Evolutionary conservation across 2,888 invertebrate genomes (phyloP).

Genomic region (Nasonia oneida): DNA sequence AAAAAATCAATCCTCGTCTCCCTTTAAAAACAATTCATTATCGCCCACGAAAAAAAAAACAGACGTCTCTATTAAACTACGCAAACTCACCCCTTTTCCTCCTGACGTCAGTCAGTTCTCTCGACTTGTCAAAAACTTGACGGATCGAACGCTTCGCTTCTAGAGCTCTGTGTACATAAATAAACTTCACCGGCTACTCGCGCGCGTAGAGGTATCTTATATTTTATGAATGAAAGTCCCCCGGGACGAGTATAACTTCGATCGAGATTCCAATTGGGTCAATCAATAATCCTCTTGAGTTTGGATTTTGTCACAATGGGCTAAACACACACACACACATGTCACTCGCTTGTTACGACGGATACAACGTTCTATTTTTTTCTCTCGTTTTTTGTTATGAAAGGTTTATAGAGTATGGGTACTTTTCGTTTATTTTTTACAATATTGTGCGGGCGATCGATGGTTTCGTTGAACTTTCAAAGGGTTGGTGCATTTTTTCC

Average conservation of each 20-base stretch:
- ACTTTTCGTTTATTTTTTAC: too few species aligned
- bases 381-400: not conserved
- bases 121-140: not conserved
- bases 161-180: not conserved
- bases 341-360: not conserved
- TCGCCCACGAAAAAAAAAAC: not conserved
- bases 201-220: not conserved
- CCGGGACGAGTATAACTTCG: not conserved
- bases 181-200: conserved; percentile 11
- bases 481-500: not conserved
- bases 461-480: too few species aligned
- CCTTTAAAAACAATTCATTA: too few species aligned
- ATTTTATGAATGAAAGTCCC: conserved; percentile 30
- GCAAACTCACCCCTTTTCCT: not conserved
- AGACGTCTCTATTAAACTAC: not conserved
- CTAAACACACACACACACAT: not conserved
- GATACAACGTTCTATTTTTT: not conserved
- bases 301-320: conserved; percentile 28
- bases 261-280: conserved; percentile 51
- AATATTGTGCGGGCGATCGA: too few species aligned
- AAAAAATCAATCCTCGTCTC: too few species aligned
- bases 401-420: not conserved
- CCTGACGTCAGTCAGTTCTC: not conserved
- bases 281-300: conserved; percentile 39
- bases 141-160: not conserved